Base-by-base conservation (phyloP, 1,140 invertebrate species). In the Saccostrea cuccullata region DNA sequence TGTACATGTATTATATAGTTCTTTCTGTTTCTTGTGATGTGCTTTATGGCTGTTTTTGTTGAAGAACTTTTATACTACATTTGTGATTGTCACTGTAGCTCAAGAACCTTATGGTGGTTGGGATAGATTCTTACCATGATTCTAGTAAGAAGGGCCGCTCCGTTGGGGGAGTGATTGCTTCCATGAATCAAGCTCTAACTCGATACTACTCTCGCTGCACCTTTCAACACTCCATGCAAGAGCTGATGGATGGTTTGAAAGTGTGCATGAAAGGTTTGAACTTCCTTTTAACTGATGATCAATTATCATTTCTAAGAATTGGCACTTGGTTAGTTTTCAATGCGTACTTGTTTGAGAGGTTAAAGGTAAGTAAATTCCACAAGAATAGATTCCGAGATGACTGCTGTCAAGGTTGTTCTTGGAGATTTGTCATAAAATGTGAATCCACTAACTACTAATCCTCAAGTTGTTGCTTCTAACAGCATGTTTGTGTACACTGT, bases 121-220 rank as follows among this genome's bases (percentile, higher is more conserved):
- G 98, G 11, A 97, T 99, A 30, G 98, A 99, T 92, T 97, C 97
- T 0, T 98, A 97, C 94, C 98, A 99, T 94, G 97, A 98, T 86
- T 95, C 96, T 0, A 96, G 97, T 0, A 94, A 93, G n/a, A 93
- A 94, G 70, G 96, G 92, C 96, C 96, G 91, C 12, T 97, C 96
- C 90, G 96, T 97, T 86, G 95, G 96, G 92, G 98, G 97, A 9
- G 97, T 99, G 93, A 97, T 99, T 1, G 96, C 97, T 0, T 98
- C 97, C 15, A 95, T 97, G 55, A 97, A 99, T 94, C 94, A 95
- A 40, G 92, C 88, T 0, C 95, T 97, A 87, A 98, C 97, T 0
- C 95, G 96, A 23, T 98, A 97, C 97, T 97, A 96, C 93, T 97
- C 97, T 58, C 96, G 96, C 91, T 96, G 96, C 15, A 96, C 96